These are phyloP conservation scores for Alfaro cultratus DNA, from an alignment of 2,797 vertebrate species.

Conservation along the genomic window DNA sequence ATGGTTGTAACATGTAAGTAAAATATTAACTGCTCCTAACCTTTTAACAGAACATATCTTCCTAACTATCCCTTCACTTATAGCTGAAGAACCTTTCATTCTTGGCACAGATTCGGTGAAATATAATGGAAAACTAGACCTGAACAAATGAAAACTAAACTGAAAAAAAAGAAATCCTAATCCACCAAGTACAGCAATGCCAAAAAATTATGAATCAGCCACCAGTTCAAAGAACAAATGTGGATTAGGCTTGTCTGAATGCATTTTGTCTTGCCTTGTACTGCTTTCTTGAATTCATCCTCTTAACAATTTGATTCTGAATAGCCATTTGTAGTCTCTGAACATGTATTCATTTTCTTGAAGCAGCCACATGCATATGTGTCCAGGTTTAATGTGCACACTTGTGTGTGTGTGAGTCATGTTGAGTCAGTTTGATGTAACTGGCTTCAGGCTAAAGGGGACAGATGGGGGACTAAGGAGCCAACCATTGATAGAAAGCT, in stretches of 20 bases:
- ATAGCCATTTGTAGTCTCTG: neutral
- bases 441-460: conserved; percentile 17
- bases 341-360: neutral
- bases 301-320: neutral
- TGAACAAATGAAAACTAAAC: neutral
- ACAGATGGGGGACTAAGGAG: conserved; percentile 36
- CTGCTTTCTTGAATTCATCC: neutral
- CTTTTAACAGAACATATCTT: neutral
- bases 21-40: neutral
- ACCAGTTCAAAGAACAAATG: neutral
- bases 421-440: conserved; percentile 12
- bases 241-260: neutral
- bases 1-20: neutral
- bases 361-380: neutral
- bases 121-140: neutral
- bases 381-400: conserved; percentile 11
- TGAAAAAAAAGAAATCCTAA: neutral
- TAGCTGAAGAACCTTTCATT: neutral
- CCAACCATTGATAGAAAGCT: conserved; percentile 28
- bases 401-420: neutral
- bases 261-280: neutral
- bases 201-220: neutral
- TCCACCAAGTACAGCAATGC: neutral
- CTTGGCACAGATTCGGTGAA: neutral
- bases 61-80: neutral